Evolutionary conservation across 2,797 vertebrate genomes (phyloP).

Genomic region (Esox masquinongy): DNA sequence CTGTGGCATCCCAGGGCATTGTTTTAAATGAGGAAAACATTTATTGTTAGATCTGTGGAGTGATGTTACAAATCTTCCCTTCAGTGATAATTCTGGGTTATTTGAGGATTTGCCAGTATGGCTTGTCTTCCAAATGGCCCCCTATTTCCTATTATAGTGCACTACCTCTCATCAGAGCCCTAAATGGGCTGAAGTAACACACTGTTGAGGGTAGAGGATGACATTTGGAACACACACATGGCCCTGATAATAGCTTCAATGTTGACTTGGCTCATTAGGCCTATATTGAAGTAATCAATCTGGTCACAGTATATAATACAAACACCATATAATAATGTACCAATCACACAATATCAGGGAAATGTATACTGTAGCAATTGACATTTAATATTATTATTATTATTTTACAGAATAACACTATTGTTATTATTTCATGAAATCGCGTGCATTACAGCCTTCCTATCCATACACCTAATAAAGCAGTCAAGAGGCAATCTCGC

Average conservation of each 20-base stretch:
- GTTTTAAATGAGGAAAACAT: background rate
- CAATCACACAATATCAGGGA: background rate
- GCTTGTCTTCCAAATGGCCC: background rate
- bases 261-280: background rate
- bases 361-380: slow-evolving; percentile 11
- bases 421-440: slow-evolving; percentile 24
- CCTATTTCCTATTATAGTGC: background rate
- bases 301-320: background rate
- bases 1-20: slow-evolving; percentile 19
- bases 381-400: background rate
- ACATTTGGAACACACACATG: background rate
- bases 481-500: slow-evolving; percentile 36
- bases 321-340: background rate
- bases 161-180: background rate
- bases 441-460: slow-evolving; percentile 10
- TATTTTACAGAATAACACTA: slow-evolving; percentile 27
- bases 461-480: slow-evolving; percentile 30
- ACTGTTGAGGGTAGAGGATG: background rate
- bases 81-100: background rate
- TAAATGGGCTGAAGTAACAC: background rate
- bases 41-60: background rate
- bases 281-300: background rate
- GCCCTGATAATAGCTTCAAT: background rate
- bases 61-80: background rate
- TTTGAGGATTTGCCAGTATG: background rate